A percentile compares a stretch with the other conserved stretches of the same genome.
Evolutionary conservation across 2,888 invertebrate genomes (phyloP).

Genomic region (Marasmarcha lunaedactyla): DNA sequence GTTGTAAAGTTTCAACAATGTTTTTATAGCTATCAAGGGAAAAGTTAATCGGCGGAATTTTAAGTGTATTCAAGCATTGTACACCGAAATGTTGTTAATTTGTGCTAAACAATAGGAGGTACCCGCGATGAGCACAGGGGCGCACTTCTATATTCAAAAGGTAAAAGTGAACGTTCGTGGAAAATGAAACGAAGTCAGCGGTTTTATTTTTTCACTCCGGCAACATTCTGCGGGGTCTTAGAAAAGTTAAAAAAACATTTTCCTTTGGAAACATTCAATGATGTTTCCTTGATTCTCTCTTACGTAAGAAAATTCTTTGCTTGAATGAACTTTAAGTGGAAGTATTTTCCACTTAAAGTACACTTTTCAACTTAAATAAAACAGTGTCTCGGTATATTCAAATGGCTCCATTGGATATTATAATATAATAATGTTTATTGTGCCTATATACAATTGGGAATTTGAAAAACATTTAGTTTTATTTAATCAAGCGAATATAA

Average conservation of each 20-base stretch:
- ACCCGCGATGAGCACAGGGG: constrained; percentile 19
- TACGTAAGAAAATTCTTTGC: constrained; percentile 26
- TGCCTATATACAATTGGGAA: too few relatives aligned
- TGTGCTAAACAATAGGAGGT: constrained; percentile 31
- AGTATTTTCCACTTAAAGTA: too few relatives aligned
- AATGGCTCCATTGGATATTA: too few relatives aligned
- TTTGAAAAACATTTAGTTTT: too few relatives aligned
- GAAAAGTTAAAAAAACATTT: constrained; percentile 35
- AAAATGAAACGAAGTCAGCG: neutral
- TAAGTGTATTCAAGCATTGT: constrained; percentile 24
- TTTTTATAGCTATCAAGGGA: constrained; percentile 42
- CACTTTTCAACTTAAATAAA: too few relatives aligned
- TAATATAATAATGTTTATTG: too few relatives aligned
- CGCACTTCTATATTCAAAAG: constrained; percentile 10
- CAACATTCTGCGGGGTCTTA: constrained; percentile 19
- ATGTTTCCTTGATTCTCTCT: constrained; percentile 31
- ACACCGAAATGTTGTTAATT: constrained; percentile 27
- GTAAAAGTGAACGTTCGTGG: constrained; percentile 15
- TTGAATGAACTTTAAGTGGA: neutral
- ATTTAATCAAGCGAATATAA: too few relatives aligned
- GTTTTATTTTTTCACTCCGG: neutral
- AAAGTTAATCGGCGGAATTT: constrained; percentile 27
- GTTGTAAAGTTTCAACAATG: constrained; percentile 50
- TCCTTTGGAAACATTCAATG: constrained; percentile 46
- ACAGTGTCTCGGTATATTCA: too few relatives aligned